Evolutionary conservation across 2,888 invertebrate genomes (phyloP), one percentile per base, ranked within the genome.

Genomic region (Cantharis rustica): DNA sequence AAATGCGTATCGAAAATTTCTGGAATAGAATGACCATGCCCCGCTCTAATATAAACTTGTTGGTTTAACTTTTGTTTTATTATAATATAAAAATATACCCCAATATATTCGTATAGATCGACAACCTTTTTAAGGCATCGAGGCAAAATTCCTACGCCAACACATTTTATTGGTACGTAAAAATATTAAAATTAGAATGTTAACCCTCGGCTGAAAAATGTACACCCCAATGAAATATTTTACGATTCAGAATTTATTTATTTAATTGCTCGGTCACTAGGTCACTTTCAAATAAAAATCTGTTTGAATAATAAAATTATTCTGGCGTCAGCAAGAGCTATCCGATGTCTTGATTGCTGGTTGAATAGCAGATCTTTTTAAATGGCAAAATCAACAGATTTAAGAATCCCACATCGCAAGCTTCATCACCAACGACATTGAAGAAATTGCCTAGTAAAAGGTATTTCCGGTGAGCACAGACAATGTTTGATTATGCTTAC

Each of bases 401-500:
- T 31, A 13, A n/a, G 31, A 31, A 31, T 13, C 13, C 5, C n/a
- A 5, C 1, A 31, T 31, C 13, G 31, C 31, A 31, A 31, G 31
- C 31, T 13, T 13, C 31, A 61, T 17, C 47, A 47, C 11, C 15
- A 47, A 23, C 69, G 73, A 74, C 69, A 74, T 74, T 74, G 69
- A 69, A 20, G 27, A 23, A 26, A 47, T 63, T 47, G 63, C 20
- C 31, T 63, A 64, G 62, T 69, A 13, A 47, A 69, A 64, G 23
- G 64, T 47, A 74, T 74, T 74, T 74, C 74, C 74, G 74, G 74
- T 64, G 74, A 64, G 31, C 74, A 64, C 70, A 62, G 69, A 20
- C 74, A 64, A 74, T 69, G 69, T 69, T 69, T 63, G 68, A 69
- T 69, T 73, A 66, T 27, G 16, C 63, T 16, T 61, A 20, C 61